These are phyloP conservation scores for Hemitrygon akajei DNA, from an alignment of 2,797 vertebrate species.

Conservation along the genomic window DNA sequence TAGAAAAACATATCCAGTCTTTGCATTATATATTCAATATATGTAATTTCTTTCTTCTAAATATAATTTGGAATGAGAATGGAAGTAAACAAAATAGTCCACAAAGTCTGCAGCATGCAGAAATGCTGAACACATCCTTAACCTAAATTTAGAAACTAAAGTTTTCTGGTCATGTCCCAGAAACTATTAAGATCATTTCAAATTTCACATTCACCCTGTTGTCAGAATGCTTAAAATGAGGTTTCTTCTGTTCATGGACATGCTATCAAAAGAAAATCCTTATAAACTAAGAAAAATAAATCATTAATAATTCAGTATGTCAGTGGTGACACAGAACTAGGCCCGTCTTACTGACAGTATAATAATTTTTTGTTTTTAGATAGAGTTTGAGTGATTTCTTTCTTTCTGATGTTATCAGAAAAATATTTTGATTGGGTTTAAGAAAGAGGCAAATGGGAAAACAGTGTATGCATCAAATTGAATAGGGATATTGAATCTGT, in stretches of 20 bases:
- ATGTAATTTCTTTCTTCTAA: slow-evolving; percentile 5
- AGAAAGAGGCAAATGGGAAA: not conserved
- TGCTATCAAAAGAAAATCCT: not conserved
- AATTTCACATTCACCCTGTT: not conserved
- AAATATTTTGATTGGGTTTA: not conserved
- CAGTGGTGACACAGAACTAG: not conserved
- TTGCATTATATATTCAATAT: not conserved
- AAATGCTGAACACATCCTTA: not conserved
- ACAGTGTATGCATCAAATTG: not conserved
- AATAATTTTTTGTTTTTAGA: not conserved
- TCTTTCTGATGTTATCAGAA: not conserved
- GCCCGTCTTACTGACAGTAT: not conserved
- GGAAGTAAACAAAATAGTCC: not conserved
- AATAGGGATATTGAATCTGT: not conserved
- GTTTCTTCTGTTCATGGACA: slow-evolving; percentile 8
- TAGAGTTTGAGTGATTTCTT: not conserved
- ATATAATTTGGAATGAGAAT: not conserved
- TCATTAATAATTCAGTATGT: slow-evolving; percentile 10
- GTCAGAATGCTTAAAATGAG: slow-evolving; percentile 15
- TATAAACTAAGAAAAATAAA: not conserved
- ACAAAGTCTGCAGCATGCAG: not conserved
- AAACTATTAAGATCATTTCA: slow-evolving; percentile 7
- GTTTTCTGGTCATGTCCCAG: not conserved
- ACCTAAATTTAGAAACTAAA: slow-evolving; percentile 5
- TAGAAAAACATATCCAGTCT: not conserved